Conservation (phyloP, 2,797 vertebrate genomes). For the Megalops cyprinoides region DNA sequence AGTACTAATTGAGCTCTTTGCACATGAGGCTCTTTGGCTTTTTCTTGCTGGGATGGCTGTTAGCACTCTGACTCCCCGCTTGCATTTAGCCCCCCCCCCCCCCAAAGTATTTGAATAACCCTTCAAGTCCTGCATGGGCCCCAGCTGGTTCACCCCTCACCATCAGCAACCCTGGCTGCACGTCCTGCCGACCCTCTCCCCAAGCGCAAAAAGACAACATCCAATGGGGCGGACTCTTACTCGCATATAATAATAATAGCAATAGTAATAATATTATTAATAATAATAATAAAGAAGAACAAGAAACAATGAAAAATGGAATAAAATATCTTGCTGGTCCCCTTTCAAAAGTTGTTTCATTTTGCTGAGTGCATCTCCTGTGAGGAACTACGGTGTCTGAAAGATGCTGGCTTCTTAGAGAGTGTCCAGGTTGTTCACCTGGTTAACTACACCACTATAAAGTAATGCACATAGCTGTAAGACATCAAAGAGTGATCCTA, state of each 20-base stretch:
- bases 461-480: too few species aligned
- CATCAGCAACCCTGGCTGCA: conserved; percentile 26
- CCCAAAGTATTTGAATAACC: not conserved
- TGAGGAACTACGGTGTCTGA: not conserved
- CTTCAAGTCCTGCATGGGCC: not conserved
- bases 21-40: conserved; percentile 53
- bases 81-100: conserved; percentile 26
- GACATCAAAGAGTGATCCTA: not conserved
- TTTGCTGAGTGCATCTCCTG: not conserved
- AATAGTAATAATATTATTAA: too few species aligned
- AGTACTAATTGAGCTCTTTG: conserved; percentile 66
- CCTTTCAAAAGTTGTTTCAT: not conserved
- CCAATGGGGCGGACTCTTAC: not conserved
- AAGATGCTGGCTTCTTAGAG: not conserved
- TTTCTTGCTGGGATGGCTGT: conserved; percentile 48
- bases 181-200: not conserved
- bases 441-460: not conserved
- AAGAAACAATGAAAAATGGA: too few species aligned
- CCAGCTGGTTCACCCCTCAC: conserved; percentile 18
- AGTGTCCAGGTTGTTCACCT: not conserved
- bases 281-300: too few species aligned
- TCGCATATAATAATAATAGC: not conserved
- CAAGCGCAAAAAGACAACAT: not conserved
- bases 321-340: not conserved
- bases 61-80: conserved; percentile 56